Evolutionary conservation across 2,113 vertebrate species (phyloP).

Genomic region (Brienomyrus longianalis): DNA sequence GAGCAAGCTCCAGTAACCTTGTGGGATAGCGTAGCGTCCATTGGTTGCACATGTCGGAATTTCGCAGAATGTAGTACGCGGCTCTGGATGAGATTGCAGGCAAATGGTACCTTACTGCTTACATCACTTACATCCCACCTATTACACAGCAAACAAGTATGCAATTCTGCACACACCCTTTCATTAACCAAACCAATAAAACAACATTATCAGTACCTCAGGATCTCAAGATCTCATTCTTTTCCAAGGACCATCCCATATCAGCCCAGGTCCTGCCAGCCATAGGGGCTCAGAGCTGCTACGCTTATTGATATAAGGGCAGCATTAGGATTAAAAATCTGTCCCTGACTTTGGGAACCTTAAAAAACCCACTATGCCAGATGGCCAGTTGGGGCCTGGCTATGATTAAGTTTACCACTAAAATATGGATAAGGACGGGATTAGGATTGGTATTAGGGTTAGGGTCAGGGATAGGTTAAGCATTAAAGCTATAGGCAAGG

Average conservation of each 20-base stretch:
- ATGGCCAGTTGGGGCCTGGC: background rate
- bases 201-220: background rate
- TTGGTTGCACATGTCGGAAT: background rate
- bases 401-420: background rate
- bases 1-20: background rate
- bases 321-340: background rate
- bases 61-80: background rate
- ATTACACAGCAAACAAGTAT: background rate
- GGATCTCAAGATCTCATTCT: background rate
- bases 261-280: background rate
- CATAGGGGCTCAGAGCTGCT: background rate
- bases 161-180: background rate
- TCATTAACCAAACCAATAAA: background rate
- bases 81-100: too few species aligned
- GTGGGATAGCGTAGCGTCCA: background rate
- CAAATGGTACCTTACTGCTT: background rate
- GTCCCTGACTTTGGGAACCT: background rate
- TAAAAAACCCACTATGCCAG: background rate
- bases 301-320: background rate
- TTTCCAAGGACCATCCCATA: background rate
- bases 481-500: background rate
- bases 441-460: background rate
- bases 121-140: background rate
- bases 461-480: background rate
- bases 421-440: background rate